Evolutionary conservation across 37 sponge, comb jelly and placozoan species (phyloP).

Genomic region (Cliona cf. orientalis): DNA sequence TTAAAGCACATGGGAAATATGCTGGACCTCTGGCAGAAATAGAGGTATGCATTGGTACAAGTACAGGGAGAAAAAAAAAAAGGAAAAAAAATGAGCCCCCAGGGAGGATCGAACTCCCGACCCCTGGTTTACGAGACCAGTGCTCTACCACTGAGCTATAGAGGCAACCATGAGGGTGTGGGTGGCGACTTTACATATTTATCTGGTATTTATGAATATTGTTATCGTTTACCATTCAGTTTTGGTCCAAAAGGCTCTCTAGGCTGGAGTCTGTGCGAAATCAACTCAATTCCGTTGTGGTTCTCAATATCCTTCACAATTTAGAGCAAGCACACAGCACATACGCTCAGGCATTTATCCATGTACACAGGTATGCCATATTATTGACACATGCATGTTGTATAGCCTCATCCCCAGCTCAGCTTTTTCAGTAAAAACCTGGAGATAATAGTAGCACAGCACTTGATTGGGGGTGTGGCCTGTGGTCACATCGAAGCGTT

Average conservation of each 20-base stretch:
- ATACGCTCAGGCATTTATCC: conserved; percentile 72
- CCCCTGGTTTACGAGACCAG: conserved; percentile 94
- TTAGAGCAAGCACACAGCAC: conserved; percentile 74
- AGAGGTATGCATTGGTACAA: conserved; percentile 75
- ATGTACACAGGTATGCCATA: conserved; percentile 56
- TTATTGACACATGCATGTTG: no score
- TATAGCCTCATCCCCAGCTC: no score
- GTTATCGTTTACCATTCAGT: conserved; percentile 29
- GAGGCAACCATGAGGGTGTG: conserved; percentile 40
- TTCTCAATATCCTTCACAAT: conserved; percentile 70
- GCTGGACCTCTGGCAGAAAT: conserved; percentile 83
- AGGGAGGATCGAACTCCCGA: conserved; percentile 90
- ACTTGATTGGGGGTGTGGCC: no score
- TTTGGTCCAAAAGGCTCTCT: conserved; percentile 66
- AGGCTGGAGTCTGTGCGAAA: conserved; percentile 58
- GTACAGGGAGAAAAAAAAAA: conserved; percentile 18
- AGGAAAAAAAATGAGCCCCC: conserved; percentile 57
- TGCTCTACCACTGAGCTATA: conserved; percentile 93
- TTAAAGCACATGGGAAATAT: conserved; percentile 33
- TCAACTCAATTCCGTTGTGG: conserved; percentile 73
- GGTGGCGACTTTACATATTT: neutral
- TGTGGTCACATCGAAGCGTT: no score
- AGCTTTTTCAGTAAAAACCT: no score
- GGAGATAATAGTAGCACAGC: no score
- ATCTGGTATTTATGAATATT: neutral